These are phyloP conservation scores for Sanderia malayensis DNA, from an alignment of 30 jellyfish, hydroid and myxozoan genomes.

Conservation along the genomic window DNA sequence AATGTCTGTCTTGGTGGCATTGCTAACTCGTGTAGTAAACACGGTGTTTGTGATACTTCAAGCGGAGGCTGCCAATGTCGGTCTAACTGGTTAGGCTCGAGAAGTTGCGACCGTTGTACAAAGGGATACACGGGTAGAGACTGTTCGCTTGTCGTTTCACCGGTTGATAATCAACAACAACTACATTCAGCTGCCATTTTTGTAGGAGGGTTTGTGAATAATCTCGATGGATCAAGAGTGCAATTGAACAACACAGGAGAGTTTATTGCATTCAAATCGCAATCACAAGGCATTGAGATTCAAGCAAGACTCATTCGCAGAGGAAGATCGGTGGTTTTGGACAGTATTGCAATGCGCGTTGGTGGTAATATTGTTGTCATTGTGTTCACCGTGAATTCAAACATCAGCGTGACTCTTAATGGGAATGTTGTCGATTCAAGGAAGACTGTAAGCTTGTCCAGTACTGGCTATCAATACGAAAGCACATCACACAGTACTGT, in stretches of 20 bases:
- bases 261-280: conserved; percentile 24
- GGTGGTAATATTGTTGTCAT: conserved; percentile 23
- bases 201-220: conserved; percentile 38
- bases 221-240: conserved; percentile 52
- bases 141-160: conserved; percentile 25
- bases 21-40: conserved; percentile 26
- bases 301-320: conserved; percentile 51
- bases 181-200: conserved; percentile 38
- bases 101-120: conserved; percentile 22
- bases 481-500: conserved; percentile 15
- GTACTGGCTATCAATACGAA: conserved; percentile 19
- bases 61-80: conserved; percentile 41
- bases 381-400: conserved; percentile 15
- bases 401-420: conserved; percentile 29
- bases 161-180: neutral
- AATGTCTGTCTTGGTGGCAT: conserved; percentile 39
- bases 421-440: conserved; percentile 24
- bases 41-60: conserved; percentile 23
- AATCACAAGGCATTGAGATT: conserved; percentile 11
- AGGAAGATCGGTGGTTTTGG: conserved; percentile 48
- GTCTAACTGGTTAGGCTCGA: conserved; percentile 58
- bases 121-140: conserved; percentile 39
- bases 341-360: conserved; percentile 39
- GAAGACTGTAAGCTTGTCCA: conserved; percentile 1
- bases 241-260: conserved; percentile 49